phyloP scores from a whole-genome alignment of 2,113 vertebrate genomes.

The Triplophysa tibetana region DNA sequence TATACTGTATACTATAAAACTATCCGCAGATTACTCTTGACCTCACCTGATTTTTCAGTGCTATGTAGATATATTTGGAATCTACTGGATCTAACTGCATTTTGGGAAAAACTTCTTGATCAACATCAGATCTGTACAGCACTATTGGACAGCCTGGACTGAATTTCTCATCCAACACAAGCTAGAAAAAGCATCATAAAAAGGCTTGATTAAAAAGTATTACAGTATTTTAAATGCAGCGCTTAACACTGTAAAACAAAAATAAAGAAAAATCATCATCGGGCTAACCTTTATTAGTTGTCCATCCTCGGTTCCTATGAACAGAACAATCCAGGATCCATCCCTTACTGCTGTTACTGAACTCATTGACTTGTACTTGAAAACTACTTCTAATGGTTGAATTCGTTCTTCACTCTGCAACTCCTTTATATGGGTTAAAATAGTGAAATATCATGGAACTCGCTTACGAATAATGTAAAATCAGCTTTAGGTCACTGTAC shows the following conservation, averaged over 20 bases:
- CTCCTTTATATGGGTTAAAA: no score
- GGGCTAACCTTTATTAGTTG: constrained; percentile 44
- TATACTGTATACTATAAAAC: no score
- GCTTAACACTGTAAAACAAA: neutral
- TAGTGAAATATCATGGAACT: neutral
- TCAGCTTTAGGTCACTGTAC: no score
- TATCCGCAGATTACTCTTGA: neutral
- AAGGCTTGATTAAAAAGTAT: neutral
- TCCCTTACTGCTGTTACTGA: constrained; percentile 31
- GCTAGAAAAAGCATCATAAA: constrained; percentile 66
- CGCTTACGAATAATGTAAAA: no score
- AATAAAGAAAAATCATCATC: neutral
- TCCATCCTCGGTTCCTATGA: constrained; percentile 45
- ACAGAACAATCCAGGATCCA: constrained; percentile 41
- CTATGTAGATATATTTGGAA: constrained; percentile 80
- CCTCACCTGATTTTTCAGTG: constrained; percentile 80
- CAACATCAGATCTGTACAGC: constrained; percentile 81
- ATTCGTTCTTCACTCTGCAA: neutral
- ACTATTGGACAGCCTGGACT: constrained; percentile 78
- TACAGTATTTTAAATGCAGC: neutral
- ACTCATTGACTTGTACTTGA: constrained; percentile 46
- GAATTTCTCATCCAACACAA: constrained; percentile 79
- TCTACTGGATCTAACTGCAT: constrained; percentile 80
- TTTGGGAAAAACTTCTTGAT: constrained; percentile 78
- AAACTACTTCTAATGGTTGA: constrained; percentile 28